phyloP scores from a whole-genome alignment of 2,113 vertebrate species.

The Microcebus tavaratra region DNA sequence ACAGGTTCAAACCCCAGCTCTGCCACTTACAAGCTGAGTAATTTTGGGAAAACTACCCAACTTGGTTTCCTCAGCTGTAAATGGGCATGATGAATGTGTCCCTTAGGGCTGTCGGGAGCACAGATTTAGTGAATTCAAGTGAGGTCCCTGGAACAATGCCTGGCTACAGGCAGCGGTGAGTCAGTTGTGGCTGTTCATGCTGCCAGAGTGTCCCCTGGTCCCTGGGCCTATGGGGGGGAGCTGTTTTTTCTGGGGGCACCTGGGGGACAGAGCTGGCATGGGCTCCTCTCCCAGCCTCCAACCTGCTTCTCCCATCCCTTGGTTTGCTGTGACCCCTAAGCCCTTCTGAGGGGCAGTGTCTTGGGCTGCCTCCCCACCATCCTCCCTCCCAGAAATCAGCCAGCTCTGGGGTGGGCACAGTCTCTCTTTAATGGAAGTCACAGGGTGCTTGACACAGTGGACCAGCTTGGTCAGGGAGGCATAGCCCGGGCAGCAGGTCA shows the following conservation, averaged over 20 bases:
- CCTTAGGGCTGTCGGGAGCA: background rate
- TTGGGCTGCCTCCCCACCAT: background rate
- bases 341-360: background rate
- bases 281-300: background rate
- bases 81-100: background rate
- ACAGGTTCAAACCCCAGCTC: background rate
- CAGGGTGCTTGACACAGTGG: background rate
- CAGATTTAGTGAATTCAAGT: background rate
- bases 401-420: background rate
- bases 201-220: background rate
- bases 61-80: background rate
- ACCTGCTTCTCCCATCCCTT: background rate
- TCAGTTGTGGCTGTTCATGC: background rate
- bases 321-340: background rate
- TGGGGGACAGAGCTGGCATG: background rate
- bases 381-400: background rate
- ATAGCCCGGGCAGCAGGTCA: background rate
- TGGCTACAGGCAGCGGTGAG: background rate
- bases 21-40: background rate
- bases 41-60: background rate
- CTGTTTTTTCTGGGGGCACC: background rate
- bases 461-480: background rate
- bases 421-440: conserved; percentile 63
- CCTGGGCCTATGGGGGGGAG: background rate
- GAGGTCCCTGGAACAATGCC: background rate